Evolutionary conservation across 2,113 vertebrate genomes (phyloP).

Genomic region (Rhabdomys dilectus): DNA sequence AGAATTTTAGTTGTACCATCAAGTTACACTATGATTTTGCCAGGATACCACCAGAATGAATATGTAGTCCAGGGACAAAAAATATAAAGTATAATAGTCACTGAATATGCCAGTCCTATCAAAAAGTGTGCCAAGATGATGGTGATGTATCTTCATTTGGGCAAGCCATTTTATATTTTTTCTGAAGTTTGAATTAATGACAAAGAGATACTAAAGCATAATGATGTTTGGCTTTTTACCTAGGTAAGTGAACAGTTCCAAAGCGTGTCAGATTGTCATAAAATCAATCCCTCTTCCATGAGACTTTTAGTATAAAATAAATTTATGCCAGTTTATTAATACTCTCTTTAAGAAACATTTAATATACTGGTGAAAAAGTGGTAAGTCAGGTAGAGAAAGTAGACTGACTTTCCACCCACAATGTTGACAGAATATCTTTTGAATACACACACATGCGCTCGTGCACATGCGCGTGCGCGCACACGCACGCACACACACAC

Average conservation of each 20-base stretch:
- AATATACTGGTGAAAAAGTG: not conserved
- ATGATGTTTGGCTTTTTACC: not conserved
- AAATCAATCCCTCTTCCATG: slow-evolving; percentile 42
- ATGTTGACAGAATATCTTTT: slow-evolving; percentile 31
- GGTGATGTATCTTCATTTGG: not conserved
- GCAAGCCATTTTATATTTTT: not conserved
- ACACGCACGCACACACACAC: not conserved
- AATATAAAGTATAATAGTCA: not conserved
- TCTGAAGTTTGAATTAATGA: slow-evolving; percentile 48
- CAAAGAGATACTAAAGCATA: slow-evolving; percentile 30
- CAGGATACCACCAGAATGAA: slow-evolving; percentile 27
- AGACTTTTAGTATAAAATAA: slow-evolving; percentile 9
- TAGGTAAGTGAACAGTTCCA: slow-evolving; percentile 1
- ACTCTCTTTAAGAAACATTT: not conserved
- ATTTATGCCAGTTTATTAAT: slow-evolving; percentile 15
- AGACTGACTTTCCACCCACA: not conserved
- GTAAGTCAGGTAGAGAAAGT: not conserved
- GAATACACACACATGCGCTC: not conserved
- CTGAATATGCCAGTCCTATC: not conserved
- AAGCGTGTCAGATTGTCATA: not conserved
- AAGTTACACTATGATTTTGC: slow-evolving; percentile 41
- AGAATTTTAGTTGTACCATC: slow-evolving; percentile 22
- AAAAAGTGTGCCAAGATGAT: slow-evolving; percentile 51
- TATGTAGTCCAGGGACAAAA: not conserved
- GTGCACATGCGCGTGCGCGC: too few species aligned